These are phyloP conservation scores for Fistularia commersonii DNA, from an alignment of 2,797 vertebrate genomes.

Conservation along the genomic window DNA sequence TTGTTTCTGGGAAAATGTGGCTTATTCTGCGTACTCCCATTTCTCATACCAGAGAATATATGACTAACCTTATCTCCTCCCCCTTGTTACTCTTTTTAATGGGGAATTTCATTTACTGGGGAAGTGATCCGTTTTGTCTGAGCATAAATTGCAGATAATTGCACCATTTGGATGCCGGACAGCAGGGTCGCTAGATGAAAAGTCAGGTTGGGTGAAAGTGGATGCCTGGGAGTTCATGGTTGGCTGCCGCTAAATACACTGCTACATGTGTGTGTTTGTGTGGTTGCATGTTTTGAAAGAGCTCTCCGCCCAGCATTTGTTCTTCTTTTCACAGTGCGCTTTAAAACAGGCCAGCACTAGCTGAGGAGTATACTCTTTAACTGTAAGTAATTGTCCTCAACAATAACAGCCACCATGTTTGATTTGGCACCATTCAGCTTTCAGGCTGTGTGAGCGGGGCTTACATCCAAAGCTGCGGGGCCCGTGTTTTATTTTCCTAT, in stretches of 20 bases:
- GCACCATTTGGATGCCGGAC: conserved; percentile 53
- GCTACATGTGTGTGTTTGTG: conserved; percentile 27
- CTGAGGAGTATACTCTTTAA: conserved; percentile 26
- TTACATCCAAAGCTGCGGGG: conserved; percentile 31
- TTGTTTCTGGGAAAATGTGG: conserved; percentile 21
- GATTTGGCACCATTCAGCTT: conserved; percentile 45
- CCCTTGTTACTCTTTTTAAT: conserved; percentile 56
- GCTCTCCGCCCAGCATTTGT: conserved; percentile 47
- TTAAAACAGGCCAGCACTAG: conserved; percentile 31
- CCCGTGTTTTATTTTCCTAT: conserved; percentile 60
- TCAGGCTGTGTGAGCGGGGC: conserved; percentile 36
- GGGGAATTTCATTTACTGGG: conserved; percentile 61
- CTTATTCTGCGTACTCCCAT: conserved; percentile 9
- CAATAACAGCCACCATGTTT: conserved; percentile 64
- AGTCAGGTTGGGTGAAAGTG: conserved; percentile 53
- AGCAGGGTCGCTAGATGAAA: conserved; percentile 40
- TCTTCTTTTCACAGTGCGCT: conserved; percentile 45
- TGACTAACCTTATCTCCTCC: conserved; percentile 45
- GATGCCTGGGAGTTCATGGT: conserved; percentile 61
- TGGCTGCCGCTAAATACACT: conserved; percentile 40
- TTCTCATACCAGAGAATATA: conserved; percentile 35
- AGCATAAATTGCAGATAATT: conserved; percentile 70
- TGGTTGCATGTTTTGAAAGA: conserved; percentile 21
- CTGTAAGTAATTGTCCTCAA: conserved; percentile 62
- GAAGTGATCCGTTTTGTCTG: conserved; percentile 61